Evolutionary conservation across 2,888 invertebrate species (phyloP).

Genomic region (Resseliella maxima): DNA sequence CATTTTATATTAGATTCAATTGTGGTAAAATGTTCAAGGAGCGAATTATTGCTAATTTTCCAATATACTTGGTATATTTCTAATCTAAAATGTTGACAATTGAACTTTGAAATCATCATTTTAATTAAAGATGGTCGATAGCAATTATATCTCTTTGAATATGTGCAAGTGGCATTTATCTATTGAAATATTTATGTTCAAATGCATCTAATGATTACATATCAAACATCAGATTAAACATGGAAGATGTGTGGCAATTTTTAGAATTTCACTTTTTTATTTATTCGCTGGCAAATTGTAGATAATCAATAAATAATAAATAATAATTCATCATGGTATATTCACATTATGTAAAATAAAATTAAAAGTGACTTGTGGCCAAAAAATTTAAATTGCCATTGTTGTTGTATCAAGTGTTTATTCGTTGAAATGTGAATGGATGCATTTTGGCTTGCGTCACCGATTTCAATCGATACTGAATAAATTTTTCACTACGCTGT

Average conservation of each 20-base stretch:
- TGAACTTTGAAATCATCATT: neutral
- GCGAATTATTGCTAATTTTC: too few relatives aligned
- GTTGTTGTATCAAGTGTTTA: neutral
- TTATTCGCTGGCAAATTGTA: neutral
- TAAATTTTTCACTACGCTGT: constrained; percentile 18
- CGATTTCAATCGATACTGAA: constrained; percentile 24
- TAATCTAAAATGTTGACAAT: too few relatives aligned
- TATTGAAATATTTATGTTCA: constrained; percentile 11
- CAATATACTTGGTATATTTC: too few relatives aligned
- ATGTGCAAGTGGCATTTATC: neutral
- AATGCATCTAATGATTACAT: neutral
- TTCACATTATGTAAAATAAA: constrained; percentile 30
- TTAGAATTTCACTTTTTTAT: neutral
- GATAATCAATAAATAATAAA: neutral
- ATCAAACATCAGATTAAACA: neutral
- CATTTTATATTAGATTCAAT: too few relatives aligned
- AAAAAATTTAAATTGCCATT: neutral
- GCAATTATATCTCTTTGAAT: neutral
- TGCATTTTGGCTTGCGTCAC: neutral
- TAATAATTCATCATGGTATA: too few relatives aligned
- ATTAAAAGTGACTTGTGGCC: neutral
- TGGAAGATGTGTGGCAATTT: neutral
- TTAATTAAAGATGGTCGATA: neutral
- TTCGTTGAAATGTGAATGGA: neutral
- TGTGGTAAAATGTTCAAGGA: too few relatives aligned